phyloP scores from a whole-genome alignment of 2,797 vertebrate genomes.

The Liasis olivaceus region DNA sequence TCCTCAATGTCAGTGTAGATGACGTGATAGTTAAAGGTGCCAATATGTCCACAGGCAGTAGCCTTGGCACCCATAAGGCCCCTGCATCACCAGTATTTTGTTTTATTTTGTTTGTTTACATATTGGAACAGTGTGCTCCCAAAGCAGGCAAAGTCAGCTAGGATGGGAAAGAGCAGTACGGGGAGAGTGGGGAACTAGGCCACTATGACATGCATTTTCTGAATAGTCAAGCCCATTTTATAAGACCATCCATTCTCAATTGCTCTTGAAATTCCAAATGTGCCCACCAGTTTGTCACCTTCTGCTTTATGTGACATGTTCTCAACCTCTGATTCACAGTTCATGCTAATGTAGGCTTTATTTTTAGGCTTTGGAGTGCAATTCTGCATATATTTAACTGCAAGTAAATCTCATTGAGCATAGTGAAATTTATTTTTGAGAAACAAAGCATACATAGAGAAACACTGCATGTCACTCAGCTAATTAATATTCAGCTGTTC shows the following conservation, averaged over 20 bases:
- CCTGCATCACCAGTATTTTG: neutral
- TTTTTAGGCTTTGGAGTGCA: neutral
- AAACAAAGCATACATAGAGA: neutral
- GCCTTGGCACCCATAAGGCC: too few species aligned
- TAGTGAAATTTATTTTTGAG: slow-evolving; percentile 3
- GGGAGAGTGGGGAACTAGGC: neutral
- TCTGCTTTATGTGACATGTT: neutral
- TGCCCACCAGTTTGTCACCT: neutral
- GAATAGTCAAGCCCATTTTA: neutral
- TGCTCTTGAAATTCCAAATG: neutral
- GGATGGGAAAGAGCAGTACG: neutral
- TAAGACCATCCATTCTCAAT: neutral
- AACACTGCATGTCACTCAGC: neutral
- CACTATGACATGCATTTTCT: neutral
- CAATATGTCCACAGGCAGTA: too few species aligned
- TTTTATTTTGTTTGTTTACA: neutral
- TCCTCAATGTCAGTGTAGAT: too few species aligned
- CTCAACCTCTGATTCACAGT: neutral
- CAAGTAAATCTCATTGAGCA: neutral
- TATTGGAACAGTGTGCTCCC: neutral
- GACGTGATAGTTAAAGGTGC: too few species aligned
- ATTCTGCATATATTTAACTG: neutral
- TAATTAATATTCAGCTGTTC: neutral
- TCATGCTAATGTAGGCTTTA: neutral
- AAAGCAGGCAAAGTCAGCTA: neutral